Evolutionary conservation across 2,113 vertebrate species (phyloP).

Genomic region (Notarius quadriscutis): DNA sequence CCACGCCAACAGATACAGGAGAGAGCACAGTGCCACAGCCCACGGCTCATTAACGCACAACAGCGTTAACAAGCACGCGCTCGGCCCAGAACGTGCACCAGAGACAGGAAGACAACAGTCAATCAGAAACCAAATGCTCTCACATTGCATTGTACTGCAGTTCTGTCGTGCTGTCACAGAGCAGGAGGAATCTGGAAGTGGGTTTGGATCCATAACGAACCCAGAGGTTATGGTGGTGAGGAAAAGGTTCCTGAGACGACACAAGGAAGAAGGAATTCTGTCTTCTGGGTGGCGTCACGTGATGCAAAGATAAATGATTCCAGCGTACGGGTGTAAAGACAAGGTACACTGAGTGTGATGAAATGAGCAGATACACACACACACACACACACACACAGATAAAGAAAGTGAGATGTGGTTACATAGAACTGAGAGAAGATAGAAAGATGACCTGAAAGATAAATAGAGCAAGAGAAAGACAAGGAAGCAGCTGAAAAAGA

Average conservation of each 20-base stretch:
- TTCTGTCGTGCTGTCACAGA: background rate
- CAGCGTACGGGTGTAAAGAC: background rate
- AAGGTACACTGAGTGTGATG: background rate
- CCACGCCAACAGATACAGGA: background rate
- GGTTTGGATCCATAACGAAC: background rate
- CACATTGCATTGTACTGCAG: background rate
- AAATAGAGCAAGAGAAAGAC: background rate
- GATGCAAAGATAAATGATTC: background rate
- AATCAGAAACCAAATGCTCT: background rate
- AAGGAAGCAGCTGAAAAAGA: background rate
- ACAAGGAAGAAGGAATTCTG: background rate
- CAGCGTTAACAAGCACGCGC: background rate
- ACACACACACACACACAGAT: too few species aligned
- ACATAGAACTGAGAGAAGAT: background rate
- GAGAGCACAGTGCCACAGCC: background rate
- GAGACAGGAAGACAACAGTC: background rate
- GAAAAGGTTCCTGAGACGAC: background rate
- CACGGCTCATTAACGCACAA: background rate
- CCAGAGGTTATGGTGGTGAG: background rate
- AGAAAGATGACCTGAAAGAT: background rate
- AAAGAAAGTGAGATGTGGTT: too few species aligned
- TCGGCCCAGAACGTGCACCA: background rate
- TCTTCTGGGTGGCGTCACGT: background rate
- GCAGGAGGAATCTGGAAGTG: background rate
- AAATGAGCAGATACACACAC: background rate